Base-by-base conservation (phyloP, 2,888 invertebrate genomes). In the Troides helena region DNA sequence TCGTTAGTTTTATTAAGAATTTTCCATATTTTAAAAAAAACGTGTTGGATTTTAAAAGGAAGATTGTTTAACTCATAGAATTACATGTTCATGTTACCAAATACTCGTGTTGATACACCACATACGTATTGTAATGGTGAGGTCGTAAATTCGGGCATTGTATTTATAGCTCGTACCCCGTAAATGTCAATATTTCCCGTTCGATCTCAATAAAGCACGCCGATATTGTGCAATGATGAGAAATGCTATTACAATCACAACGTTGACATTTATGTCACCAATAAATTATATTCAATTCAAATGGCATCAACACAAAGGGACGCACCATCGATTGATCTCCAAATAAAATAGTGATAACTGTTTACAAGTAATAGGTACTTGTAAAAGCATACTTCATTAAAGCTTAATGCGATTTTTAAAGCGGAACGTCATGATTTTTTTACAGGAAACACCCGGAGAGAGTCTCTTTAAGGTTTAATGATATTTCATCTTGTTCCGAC, bases 381-480 rank as follows among this genome's bases (percentile, higher is more conserved):
- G 14, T 30, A 59, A 30, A 12, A 59, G 43, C 23, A 23, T 21
- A n/a, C 30, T 30, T 39, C 56, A 36, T 57, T 30, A 65, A 61
- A 62, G 43, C 17, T 57, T 62, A 65, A 25, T 62, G 25, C 58
- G 21, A 58, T 69, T 43, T 43, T 36, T 30, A 46, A 65, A 36
- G 58, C 62, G 57, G 61, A 25, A 62, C 30, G 62, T 65, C 57
- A 69, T 65, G 69, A 69, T 62, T 69, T 10, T 61, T 65, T 43
- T 69, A 65, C 62, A 62, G 58, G 8, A 14, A 30, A 62, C 23
- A 30, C n/a, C 43, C 25, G 67, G 62, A 59, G 67, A 66, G 63
- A 63, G 62, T 59, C 50, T 67, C 62, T 62, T 70, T 70, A 70
- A 66, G 59, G 36, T 70, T 67, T 67, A 63, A 70, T 70, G 70